Percentiles rank a stretch among this genome's conserved stretches.
Conservation (phyloP, 2,888 invertebrate genomes). For the Zonitis immaculata region DNA sequence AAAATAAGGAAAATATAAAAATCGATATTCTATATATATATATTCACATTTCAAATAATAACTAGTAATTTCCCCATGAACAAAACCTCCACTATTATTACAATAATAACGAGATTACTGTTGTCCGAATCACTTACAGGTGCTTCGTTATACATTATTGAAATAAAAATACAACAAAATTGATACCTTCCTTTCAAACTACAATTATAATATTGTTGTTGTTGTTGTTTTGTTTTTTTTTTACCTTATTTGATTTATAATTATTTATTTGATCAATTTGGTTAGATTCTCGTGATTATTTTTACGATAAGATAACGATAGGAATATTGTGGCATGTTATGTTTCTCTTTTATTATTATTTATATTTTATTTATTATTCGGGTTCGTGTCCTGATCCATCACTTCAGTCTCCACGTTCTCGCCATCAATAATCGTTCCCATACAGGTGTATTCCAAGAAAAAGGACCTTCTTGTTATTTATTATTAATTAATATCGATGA, state of each 20-base stretch:
- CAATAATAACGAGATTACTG: background rate
- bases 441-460: conserved; percentile 27
- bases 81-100: background rate
- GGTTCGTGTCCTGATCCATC: conserved; percentile 20
- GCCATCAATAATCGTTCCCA: conserved; percentile 29
- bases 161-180: background rate
- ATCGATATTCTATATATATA: background rate
- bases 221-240: no score
- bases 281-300: background rate
- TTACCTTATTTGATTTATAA: no score
- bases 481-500: conserved; percentile 47
- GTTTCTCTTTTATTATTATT: no score
- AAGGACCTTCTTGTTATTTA: conserved; percentile 32
- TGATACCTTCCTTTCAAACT: background rate
- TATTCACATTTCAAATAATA: background rate
- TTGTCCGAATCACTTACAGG: background rate
- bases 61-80: background rate
- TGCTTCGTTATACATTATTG: no score
- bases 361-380: background rate
- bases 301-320: background rate
- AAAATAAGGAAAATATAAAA: background rate
- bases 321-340: conserved; percentile 1
- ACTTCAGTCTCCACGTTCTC: conserved; percentile 20
- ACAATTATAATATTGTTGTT: no score
- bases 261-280: background rate